Conservation (phyloP, 2,888 invertebrate species). For the Campopleginae sp. region DNA sequence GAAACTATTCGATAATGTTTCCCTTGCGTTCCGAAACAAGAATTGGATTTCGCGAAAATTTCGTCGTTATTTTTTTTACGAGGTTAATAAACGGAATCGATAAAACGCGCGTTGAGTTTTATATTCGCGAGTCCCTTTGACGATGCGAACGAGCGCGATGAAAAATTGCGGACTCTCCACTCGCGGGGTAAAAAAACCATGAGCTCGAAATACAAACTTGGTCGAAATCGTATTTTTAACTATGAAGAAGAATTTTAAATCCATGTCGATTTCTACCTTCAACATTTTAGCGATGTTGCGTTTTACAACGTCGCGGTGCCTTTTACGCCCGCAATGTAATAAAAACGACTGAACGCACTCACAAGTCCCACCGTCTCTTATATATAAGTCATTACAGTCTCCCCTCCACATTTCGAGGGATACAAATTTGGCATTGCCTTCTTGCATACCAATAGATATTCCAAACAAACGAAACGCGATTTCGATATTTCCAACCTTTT, state of each 20-base stretch:
- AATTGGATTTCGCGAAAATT: neutral
- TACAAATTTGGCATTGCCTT: slow-evolving; percentile 48
- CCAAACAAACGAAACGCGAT: slow-evolving; percentile 50
- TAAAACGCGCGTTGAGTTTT: neutral
- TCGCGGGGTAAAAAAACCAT: neutral
- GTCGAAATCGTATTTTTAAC: neutral
- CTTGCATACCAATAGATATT: slow-evolving; percentile 63
- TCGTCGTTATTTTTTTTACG: neutral
- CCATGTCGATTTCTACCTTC: slow-evolving; percentile 8
- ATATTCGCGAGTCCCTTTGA: neutral
- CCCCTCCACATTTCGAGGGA: slow-evolving; percentile 48
- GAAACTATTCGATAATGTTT: neutral
- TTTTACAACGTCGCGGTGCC: slow-evolving; percentile 15
- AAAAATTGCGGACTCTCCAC: neutral
- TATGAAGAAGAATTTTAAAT: neutral
- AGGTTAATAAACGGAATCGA: neutral
- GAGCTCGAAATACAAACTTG: neutral
- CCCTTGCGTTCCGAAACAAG: neutral
- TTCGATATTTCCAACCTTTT: slow-evolving; percentile 56
- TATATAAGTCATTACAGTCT: slow-evolving; percentile 55
- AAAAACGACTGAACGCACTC: slow-evolving; percentile 57
- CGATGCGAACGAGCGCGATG: neutral
- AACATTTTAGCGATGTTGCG: slow-evolving; percentile 18
- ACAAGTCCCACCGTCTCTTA: slow-evolving; percentile 51
- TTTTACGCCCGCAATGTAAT: slow-evolving; percentile 28